Conservation (phyloP, 2,888 invertebrate genomes). For the Kuschelorhynchus macadamiae region DNA sequence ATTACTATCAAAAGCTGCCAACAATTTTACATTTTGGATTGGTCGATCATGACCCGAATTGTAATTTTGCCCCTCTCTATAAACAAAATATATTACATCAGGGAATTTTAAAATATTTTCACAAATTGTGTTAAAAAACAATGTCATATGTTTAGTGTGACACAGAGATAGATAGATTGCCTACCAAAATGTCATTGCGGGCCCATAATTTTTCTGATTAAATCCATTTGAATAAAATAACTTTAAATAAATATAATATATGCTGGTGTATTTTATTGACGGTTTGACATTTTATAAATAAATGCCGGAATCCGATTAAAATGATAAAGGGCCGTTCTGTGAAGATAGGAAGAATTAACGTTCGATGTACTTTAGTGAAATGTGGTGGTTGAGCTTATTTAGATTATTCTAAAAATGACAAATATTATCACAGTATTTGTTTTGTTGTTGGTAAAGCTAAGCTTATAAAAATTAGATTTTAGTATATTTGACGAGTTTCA, state of each 20-base stretch:
- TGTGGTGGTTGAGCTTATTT: no score
- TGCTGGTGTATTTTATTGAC: constrained; percentile 43
- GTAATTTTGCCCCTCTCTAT: no score
- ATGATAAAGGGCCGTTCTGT: constrained; percentile 27
- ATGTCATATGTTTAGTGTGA: constrained; percentile 16
- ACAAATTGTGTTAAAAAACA: constrained; percentile 16
- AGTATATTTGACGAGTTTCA: no score
- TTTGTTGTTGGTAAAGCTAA: no score
- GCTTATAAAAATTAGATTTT: no score
- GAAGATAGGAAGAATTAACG: background rate
- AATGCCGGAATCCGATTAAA: constrained; percentile 29
- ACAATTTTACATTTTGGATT: no score
- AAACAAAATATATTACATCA: constrained; percentile 7
- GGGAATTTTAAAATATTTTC: constrained; percentile 10
- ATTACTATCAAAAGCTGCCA: no score
- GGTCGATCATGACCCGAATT: no score
- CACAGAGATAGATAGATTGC: constrained; percentile 21
- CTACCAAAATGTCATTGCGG: constrained; percentile 18
- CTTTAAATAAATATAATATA: constrained; percentile 32
- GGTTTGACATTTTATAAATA: constrained; percentile 41
- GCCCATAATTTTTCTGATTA: constrained; percentile 38
- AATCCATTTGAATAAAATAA: constrained; percentile 38
- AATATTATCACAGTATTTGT: no score
- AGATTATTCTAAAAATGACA: no score
- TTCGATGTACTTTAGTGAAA: no score